A percentile compares a stretch with the other conserved stretches of the same genome.
Conservation (phyloP, 2,797 vertebrate genomes). For the Coranthus polyacanthus region DNA sequence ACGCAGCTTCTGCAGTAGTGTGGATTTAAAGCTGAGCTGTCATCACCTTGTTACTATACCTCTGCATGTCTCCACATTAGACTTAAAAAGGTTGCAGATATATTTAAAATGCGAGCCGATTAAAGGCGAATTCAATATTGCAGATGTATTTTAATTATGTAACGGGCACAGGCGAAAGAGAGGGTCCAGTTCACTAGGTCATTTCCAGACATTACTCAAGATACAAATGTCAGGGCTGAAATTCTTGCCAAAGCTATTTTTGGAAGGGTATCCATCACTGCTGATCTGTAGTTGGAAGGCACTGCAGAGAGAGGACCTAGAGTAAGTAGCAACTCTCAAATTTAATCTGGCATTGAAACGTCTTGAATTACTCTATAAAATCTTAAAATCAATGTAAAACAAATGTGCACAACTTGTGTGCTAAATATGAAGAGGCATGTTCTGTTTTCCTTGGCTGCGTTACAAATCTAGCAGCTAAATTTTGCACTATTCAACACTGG, state of each 20-base stretch:
- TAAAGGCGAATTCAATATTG: background rate
- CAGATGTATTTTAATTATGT: conserved; percentile 9
- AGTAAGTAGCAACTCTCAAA: background rate
- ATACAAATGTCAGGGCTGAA: conserved; percentile 69
- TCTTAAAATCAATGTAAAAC: no score
- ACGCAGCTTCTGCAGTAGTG: background rate
- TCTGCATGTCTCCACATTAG: background rate
- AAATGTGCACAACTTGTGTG: no score
- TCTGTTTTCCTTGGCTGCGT: no score
- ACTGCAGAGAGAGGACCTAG: background rate
- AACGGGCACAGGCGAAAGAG: conserved; percentile 5
- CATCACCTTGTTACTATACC: background rate
- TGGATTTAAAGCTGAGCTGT: background rate
- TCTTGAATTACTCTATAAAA: no score
- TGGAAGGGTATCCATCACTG: conserved; percentile 16
- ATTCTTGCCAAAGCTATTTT: conserved; percentile 63
- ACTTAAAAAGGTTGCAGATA: no score
- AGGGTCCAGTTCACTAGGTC: conserved; percentile 51
- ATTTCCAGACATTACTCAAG: conserved; percentile 46
- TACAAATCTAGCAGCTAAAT: no score
- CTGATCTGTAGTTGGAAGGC: conserved; percentile 34
- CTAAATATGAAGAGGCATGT: no score
- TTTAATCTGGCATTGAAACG: no score
- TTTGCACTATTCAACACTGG: no score
- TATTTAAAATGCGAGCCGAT: no score